phyloP scores from a whole-genome alignment of 2,797 vertebrate species.

The Coranthus polyacanthus region DNA sequence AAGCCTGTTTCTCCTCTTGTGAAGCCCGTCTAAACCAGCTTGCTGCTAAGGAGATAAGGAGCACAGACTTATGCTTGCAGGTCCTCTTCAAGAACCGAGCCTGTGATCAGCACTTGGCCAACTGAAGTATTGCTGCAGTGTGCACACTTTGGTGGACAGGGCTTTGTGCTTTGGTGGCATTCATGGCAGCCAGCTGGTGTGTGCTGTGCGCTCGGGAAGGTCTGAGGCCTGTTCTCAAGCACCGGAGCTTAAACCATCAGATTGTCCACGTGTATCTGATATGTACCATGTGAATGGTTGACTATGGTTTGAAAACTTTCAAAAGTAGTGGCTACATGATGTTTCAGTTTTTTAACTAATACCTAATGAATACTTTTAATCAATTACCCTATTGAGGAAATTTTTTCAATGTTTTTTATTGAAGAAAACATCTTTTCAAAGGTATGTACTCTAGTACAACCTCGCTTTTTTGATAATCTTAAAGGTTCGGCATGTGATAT shows the following conservation, averaged over 20 bases:
- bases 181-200: neutral
- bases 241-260: neutral
- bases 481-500: no score
- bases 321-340: no score
- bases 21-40: constrained; percentile 64
- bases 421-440: no score
- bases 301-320: no score
- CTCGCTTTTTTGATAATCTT: no score
- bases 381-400: no score
- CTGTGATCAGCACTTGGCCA: constrained; percentile 59
- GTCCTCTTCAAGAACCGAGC: constrained; percentile 40
- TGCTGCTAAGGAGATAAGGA: constrained; percentile 69
- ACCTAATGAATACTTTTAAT: no score
- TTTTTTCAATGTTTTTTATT: no score
- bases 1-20: constrained; percentile 51
- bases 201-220: neutral
- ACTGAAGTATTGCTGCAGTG: constrained; percentile 34
- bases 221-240: neutral
- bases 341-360: no score
- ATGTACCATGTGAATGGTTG: no score
- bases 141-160: constrained; percentile 7
- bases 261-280: neutral
- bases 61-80: constrained; percentile 42
- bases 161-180: constrained; percentile 31
- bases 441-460: no score